These are phyloP conservation scores for Hesperia comma DNA, from an alignment of 2,888 invertebrate species.

Conservation along the genomic window DNA sequence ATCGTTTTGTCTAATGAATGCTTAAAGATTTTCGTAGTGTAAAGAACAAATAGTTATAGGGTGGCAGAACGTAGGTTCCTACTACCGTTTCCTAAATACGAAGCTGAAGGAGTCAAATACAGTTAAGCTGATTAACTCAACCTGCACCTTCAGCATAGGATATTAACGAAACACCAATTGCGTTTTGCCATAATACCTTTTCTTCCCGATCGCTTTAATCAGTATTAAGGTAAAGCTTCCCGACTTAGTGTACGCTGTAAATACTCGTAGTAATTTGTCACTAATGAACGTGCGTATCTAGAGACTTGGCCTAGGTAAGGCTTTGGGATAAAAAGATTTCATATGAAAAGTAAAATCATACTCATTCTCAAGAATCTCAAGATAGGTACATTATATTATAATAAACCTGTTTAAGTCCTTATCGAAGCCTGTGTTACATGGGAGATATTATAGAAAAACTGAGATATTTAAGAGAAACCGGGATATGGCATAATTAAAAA, in stretches of 20 bases:
- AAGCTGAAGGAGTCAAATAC: conserved; percentile 31
- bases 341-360: too few species aligned
- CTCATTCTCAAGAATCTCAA: too few species aligned
- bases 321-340: too few species aligned
- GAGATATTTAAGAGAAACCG: too few species aligned
- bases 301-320: background rate
- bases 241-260: conserved; percentile 1
- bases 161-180: conserved; percentile 57
- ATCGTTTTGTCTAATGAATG: too few species aligned
- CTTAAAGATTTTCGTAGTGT: too few species aligned
- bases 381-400: too few species aligned
- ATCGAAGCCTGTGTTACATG: too few species aligned
- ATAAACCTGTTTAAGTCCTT: too few species aligned
- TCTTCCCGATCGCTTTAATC: conserved; percentile 29
- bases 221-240: conserved; percentile 30
- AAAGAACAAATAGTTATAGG: background rate
- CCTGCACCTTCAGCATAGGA: conserved; percentile 52
- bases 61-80: too few species aligned
- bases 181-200: conserved; percentile 40
- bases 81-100: background rate
- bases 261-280: conserved; percentile 7
- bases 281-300: background rate
- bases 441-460: too few species aligned
- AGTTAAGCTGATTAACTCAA: conserved; percentile 55
- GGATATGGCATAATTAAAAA: too few species aligned